Base-by-base conservation (phyloP, 2,888 invertebrate species). In the Tenodera sinensis region DNA sequence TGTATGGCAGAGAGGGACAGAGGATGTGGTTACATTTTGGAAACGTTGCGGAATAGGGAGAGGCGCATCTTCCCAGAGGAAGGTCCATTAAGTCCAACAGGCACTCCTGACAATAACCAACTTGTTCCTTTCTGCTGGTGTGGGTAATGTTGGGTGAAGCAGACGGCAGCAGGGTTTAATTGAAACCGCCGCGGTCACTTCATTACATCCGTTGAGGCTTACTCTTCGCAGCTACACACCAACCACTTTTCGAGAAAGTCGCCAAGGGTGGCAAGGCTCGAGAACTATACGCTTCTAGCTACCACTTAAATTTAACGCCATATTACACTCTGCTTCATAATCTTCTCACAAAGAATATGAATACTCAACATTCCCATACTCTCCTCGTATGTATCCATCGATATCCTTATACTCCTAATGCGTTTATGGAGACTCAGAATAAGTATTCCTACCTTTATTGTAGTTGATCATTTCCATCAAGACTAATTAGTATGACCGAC, bases 101-200 rank as follows among this genome's bases (percentile, higher is more conserved):
- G 87, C 87, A 85, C 85, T 87, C n/a, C 12, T 42, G 83, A 82
- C 87, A 87, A 87, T 87, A 83, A 86, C 83, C 87, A 34, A 30
- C 83, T 87, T 34, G 87, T 83, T 87, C 42, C 83, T 30, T 87
- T 82, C 30, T 71, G 20, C 25, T 71, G 54, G 54, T 71, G 54
- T 71, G 54, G 15, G 20, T 25, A 25, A 71, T 71, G 54, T 71
- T 71, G 54, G 54, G 54, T 20, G 54, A 71, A 71, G 54, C 54
- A 71, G 54, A 25, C 20, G 54, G 54, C 54, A 25, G 54, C 25
- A 71, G 82, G 86, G 28, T 87, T 87, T 87, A 87, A 83, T 83
- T 87, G 87, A 83, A 87, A 82, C 83, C 87, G 87, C 83, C 82
- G 83, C 30, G 87, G 87, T 87, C 87, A 87, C 83, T 87, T 83